Base-by-base conservation (phyloP, 2,113 vertebrate species). In the Stigmatopora nigra region DNA sequence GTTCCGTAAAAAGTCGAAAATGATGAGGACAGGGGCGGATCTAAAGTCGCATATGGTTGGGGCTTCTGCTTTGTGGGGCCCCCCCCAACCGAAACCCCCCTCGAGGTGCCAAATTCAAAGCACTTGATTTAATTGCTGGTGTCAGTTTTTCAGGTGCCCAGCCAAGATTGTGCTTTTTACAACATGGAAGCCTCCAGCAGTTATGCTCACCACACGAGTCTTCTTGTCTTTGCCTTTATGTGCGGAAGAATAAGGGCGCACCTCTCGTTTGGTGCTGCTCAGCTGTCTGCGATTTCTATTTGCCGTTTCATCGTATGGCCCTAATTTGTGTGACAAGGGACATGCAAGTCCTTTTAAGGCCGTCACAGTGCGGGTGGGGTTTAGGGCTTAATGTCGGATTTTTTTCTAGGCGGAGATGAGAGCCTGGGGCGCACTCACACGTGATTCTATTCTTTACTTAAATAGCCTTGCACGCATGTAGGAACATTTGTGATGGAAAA, bases 61-160 rank as follows among this genome's bases (percentile, higher is more conserved):
- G 61, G 63, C 70, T 68, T 75, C 65, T 82, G 65, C 65, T 47
- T 68, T 64, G 64, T 11, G 7, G 45, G 65, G 72, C 78, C 58
- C 25, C 25, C 25, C 25, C 25, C 25, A n/a, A n/a, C 25, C 25
- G 25, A 1, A 31, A 31, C 25, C 25, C 25, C 25, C 25, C 25
- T 3, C 0, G 10, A 63, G 69, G 69, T 67, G 69, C 14, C 31
- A 35, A 69, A 68, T 76, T 65, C 71, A 73, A 65, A 72, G 59
- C 57, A 31, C 70, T 78, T 63, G 70, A 81, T 86, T 83, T 84
- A 84, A 88, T 84, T 86, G 83, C 81, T 73, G 78, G 86, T 84
- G 84, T 82, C 79, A 81, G 73, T 80, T 86, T 78, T 84, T 70
- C 72, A 81, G 80, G 78, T 78, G 63, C 69, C 75, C 75, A 12